Evolutionary conservation across 2,113 vertebrate genomes (phyloP).

Genomic region (Halichoeres trimaculatus): DNA sequence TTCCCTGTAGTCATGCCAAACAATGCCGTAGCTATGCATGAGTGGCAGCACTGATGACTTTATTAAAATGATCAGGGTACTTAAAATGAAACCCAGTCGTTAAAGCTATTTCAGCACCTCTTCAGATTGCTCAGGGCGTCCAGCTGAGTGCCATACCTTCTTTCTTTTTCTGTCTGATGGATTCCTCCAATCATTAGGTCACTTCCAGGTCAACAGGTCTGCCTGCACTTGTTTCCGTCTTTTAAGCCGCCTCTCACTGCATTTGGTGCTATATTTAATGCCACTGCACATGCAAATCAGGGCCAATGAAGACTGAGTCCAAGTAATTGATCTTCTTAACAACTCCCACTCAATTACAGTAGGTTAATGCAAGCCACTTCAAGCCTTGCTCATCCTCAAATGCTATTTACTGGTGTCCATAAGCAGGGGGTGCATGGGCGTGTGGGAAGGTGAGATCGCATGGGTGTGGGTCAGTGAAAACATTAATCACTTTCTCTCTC

Average conservation of each 20-base stretch:
- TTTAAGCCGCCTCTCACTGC: slow-evolving; percentile 30
- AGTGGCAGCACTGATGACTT: not conserved
- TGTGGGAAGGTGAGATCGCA: slow-evolving; percentile 37
- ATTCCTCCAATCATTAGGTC: slow-evolving; percentile 23
- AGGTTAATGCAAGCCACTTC: slow-evolving; percentile 73
- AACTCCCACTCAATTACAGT: slow-evolving; percentile 76
- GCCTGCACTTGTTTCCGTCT: slow-evolving; percentile 18
- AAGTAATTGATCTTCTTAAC: slow-evolving; percentile 77
- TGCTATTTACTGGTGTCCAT: slow-evolving; percentile 36
- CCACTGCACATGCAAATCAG: slow-evolving; percentile 48
- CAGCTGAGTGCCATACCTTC: slow-evolving; percentile 12
- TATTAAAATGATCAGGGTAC: not conserved
- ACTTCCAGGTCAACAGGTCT: slow-evolving; percentile 40
- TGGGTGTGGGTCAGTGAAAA: slow-evolving; percentile 47
- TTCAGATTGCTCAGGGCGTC: slow-evolving; percentile 2
- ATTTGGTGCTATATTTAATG: slow-evolving; percentile 50
- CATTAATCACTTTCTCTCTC: slow-evolving; percentile 45
- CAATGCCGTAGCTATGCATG: not conserved
- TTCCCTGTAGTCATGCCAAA: too few relatives aligned
- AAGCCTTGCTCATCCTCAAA: slow-evolving; percentile 44
- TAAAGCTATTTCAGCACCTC: slow-evolving; percentile 13
- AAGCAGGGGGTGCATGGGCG: slow-evolving; percentile 29
- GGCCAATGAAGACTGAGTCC: slow-evolving; percentile 43
- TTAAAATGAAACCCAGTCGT: not conserved
- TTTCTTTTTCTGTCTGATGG: slow-evolving; percentile 18